Evolutionary conservation across 2,797 vertebrate genomes (phyloP), one percentile per base, ranked within the genome.

Genomic region (Eidolon dupreanum): DNA sequence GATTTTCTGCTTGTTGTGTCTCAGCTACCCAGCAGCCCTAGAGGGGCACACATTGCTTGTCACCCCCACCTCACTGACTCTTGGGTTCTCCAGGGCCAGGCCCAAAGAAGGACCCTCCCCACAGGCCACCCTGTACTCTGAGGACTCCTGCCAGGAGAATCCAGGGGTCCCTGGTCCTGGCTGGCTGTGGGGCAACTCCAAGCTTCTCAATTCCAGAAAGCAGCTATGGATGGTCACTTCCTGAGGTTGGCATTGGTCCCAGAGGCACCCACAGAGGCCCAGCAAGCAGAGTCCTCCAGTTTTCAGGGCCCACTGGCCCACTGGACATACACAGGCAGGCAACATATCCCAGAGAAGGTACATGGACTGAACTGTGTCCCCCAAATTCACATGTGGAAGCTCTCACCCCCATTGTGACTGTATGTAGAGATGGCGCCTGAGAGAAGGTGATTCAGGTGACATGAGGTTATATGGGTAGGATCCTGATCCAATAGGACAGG

Each of bases 1-100:
- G 26, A n/a, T 59, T 66, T 63, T 16, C 82, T 43, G 11, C 53
- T 31, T 20, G 1, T 31, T 22, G 2, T 8, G 20, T 68, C 46
- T 57, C 3, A 1, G 19, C 68, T 31, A 17, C 41, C 61, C 5
- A 15, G 73, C n/a, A 77, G 26, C 38, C 65, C 46, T 0, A 0
- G 55, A 10, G 19, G 26, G 36, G 9, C 55, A n/a, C 0, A 15
- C 16, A 2, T 49, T 7, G 3, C 28, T 57, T 38, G 38, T 75
- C 68, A 75, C 15, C 26, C 26, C 26, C 11, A 24, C n/a, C 16
- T 71, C 63, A 33, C 63, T 55, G 71, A 63, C 15, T 55, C 73
- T 46, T 13, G 11, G 46, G 19, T 65, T 84, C 31, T 92, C 43
- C 6, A 26, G 26, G 63, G 4, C 55, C 49, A 57, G 57, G n/a